Base-by-base conservation (phyloP, 2,113 vertebrate genomes). In the Sakesphorus luctuosus region DNA sequence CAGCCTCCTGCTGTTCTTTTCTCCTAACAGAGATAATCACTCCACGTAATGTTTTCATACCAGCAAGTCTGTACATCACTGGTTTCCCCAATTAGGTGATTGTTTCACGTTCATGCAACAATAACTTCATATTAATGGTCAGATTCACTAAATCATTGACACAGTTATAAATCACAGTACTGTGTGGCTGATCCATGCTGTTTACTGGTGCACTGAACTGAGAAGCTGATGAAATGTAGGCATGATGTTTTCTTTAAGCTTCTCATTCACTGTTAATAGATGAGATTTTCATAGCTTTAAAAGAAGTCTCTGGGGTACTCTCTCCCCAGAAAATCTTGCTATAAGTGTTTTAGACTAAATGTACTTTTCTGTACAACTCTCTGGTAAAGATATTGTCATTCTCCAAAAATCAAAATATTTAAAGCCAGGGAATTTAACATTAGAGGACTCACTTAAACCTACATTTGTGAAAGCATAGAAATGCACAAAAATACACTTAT, bases 401-500 rank as follows among this genome's bases (percentile, higher is more conserved):
- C 50, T 86, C 13, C 28, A 52, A 63, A 52, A 90, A 95, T 86
- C 38, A 86, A 94, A 94, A 89, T 66, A 80, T 78, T 82, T 90
- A 21, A 92, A 86, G 12, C 15, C 29, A 28, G 33, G 18, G 38
- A 86, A 93, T 80, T 90, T 76, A 71, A 72, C 43, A 50, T 71
- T 63, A 96, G 56, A 77, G 52, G 24, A 55, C 77, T 82, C 67
- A 84, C 63, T 93, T 73, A 85, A 93, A 81, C 11, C 67, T 86
- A 13, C 53, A 67, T 77, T 89, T 75, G 35, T 71, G 67, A 59
- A 69, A 93, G 63, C 38, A 33, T 1, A 69, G 46, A 81, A 80
- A 77, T 62, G 59, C 55, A 90, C 24, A 71, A 72, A 72, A 84
- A 43, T 33, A 29, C 20, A 38, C 29, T 67, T 38, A 59, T 38